Percentiles rank a stretch among this genome's conserved stretches.
These are phyloP conservation scores for Platycheirus albimanus DNA, from an alignment of 2,888 invertebrate species.

Conservation along the genomic window DNA sequence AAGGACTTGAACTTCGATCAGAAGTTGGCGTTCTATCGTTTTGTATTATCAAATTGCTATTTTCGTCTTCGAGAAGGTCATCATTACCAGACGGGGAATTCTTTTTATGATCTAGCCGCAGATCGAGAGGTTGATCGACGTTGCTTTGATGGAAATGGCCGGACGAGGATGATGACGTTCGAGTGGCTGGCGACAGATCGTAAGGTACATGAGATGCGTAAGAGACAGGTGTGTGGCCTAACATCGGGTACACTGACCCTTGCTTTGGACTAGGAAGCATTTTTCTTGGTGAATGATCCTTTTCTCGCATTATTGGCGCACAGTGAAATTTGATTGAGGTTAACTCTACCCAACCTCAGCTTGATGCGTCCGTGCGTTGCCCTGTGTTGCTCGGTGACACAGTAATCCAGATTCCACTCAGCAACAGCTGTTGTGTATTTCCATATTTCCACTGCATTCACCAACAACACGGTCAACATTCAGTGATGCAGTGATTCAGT, in stretches of 20 bases:
- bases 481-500: constrained; percentile 62
- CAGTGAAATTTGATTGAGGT: constrained; percentile 51
- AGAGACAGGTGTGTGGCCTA: constrained; percentile 84
- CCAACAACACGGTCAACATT: constrained; percentile 53
- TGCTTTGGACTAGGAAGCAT: constrained; percentile 91
- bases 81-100: constrained; percentile 77
- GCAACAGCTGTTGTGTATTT: constrained; percentile 40
- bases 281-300: constrained; percentile 95
- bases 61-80: constrained; percentile 89
- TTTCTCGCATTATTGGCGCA: constrained; percentile 90
- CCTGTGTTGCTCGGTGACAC: constrained; percentile 41
- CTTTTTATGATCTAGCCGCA: constrained; percentile 93
- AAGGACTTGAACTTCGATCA: constrained; percentile 84
- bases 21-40: constrained; percentile 64
- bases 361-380: background rate
- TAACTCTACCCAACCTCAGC: constrained; percentile 30
- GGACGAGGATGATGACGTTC: constrained; percentile 78
- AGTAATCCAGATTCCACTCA: constrained; percentile 62
- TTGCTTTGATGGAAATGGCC: constrained; percentile 80
- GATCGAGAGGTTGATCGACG: constrained; percentile 92
- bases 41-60: constrained; percentile 89
- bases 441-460: constrained; percentile 67
- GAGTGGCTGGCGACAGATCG: constrained; percentile 84
- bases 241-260: constrained; percentile 88
- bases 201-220: constrained; percentile 86